Percentiles rank a stretch among this genome's conserved stretches.
These are phyloP conservation scores for Catalaphyllia jardinei DNA, from an alignment of 64 coral and sea anemone genomes.

Conservation along the genomic window DNA sequence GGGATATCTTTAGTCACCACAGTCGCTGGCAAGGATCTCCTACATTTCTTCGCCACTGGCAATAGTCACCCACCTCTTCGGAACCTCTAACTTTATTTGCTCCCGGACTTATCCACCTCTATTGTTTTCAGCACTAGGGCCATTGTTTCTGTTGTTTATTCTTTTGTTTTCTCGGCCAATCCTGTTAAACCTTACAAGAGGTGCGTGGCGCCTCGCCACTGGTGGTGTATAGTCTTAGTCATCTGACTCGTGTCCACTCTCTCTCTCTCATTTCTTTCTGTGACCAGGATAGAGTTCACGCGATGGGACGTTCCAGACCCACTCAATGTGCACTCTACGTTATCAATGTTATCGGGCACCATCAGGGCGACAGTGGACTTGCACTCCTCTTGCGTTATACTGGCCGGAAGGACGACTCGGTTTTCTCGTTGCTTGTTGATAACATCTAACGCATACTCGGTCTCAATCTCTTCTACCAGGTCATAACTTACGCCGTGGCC, in stretches of 20 bases:
- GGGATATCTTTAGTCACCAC: constrained; percentile 56
- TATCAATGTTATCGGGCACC: constrained; percentile 73
- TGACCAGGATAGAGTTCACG: constrained; percentile 74
- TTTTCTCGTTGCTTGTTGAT: constrained; percentile 65
- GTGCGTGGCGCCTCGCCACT: too few relatives aligned
- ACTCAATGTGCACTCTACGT: too few relatives aligned
- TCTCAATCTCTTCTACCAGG: background rate
- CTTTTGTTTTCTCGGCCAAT: too few relatives aligned
- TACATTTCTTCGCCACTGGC: constrained; percentile 66
- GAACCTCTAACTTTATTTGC: too few relatives aligned
- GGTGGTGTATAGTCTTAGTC: constrained; percentile 29
- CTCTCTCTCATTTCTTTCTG: constrained; percentile 54
- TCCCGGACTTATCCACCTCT: too few relatives aligned
- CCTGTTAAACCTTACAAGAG: too few relatives aligned
- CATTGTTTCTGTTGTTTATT: too few relatives aligned
- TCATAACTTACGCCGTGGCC: constrained; percentile 61
- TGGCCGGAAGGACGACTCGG: too few relatives aligned
- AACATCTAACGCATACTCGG: constrained; percentile 41
- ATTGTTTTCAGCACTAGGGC: too few relatives aligned
- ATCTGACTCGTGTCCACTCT: background rate
- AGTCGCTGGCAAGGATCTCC: constrained; percentile 52
- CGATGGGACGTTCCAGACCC: constrained; percentile 68
- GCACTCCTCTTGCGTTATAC: too few relatives aligned
- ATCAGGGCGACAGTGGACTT: constrained; percentile 40
- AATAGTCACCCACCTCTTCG: too few relatives aligned